These are phyloP conservation scores for Megastigmus dorsalis DNA, from an alignment of 2,888 invertebrate species.

Conservation along the genomic window DNA sequence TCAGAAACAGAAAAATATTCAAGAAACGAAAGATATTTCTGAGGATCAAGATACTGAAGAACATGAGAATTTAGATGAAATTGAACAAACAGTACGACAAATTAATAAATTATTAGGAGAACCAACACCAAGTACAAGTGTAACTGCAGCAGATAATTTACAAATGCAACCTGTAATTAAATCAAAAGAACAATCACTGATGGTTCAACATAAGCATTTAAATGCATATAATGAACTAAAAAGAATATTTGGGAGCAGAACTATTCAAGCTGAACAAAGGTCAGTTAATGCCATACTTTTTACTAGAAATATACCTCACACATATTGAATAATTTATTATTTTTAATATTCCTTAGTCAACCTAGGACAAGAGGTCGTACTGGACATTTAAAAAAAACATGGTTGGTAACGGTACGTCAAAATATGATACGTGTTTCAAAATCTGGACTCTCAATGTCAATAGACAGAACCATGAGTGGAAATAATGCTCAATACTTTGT, in stretches of 20 bases:
- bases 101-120: slow-evolving; percentile 82
- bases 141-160: slow-evolving; percentile 52
- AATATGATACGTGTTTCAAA: slow-evolving; percentile 84
- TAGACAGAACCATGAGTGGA: slow-evolving; percentile 74
- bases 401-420: slow-evolving; percentile 82
- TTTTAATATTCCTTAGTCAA: slow-evolving; percentile 72
- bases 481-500: slow-evolving; percentile 79
- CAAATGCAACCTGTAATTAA: slow-evolving; percentile 51
- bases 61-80: slow-evolving; percentile 78
- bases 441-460: slow-evolving; percentile 83
- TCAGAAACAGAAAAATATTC: slow-evolving; percentile 57
- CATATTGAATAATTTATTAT: not conserved
- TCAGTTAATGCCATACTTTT: slow-evolving; percentile 57
- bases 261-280: slow-evolving; percentile 81
- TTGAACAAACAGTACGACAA: slow-evolving; percentile 81
- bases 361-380: slow-evolving; percentile 77
- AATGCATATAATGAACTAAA: slow-evolving; percentile 89
- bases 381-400: slow-evolving; percentile 79
- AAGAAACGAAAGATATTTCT: slow-evolving; percentile 16
- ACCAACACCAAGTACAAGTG: slow-evolving; percentile 69
- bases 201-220: slow-evolving; percentile 82
- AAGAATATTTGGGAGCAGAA: slow-evolving; percentile 87
- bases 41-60: slow-evolving; percentile 48
- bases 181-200: slow-evolving; percentile 76
- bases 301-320: not conserved